phyloP scores from a whole-genome alignment of 2,797 vertebrate genomes.

The Acanthurus tractus region DNA sequence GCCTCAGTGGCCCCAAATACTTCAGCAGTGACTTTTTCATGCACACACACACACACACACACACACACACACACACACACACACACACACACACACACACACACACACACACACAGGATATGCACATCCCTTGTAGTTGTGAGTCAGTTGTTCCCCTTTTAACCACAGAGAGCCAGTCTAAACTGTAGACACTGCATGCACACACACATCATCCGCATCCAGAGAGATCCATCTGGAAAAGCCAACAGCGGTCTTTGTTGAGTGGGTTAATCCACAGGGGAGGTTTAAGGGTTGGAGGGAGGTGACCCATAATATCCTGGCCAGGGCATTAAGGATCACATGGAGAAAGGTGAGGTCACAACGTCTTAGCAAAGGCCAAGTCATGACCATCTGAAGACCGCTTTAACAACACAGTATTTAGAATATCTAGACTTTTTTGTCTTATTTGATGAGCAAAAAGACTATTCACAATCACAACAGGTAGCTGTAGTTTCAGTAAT shows the following conservation, averaged over 20 bases:
- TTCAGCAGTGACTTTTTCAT: conserved; percentile 25
- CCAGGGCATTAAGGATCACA: conserved; percentile 34
- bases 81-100: conserved; percentile 9
- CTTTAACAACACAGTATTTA: neutral
- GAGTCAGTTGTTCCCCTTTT: conserved; percentile 71
- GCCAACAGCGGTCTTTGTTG: conserved; percentile 69
- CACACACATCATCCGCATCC: conserved; percentile 36
- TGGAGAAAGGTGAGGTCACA: conserved; percentile 1
- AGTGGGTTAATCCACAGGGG: conserved; percentile 52
- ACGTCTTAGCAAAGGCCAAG: neutral
- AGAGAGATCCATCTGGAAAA: conserved; percentile 69
- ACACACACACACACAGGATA: conserved; percentile 24
- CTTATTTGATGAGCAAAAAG: neutral
- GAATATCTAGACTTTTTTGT: neutral
- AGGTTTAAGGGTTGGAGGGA: conserved; percentile 50
- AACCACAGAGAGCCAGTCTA: conserved; percentile 60
- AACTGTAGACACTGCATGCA: conserved; percentile 44
- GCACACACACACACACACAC: neutral
- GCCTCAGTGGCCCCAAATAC: conserved; percentile 28
- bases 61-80: conserved; percentile 11
- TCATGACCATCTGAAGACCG: neutral
- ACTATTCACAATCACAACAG: neutral
- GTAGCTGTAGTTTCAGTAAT: neutral
- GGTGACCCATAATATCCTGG: conserved; percentile 59
- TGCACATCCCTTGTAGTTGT: conserved; percentile 45